phyloP scores from a whole-genome alignment of 1,140 invertebrate genomes.

The Penaeus japonicus region DNA sequence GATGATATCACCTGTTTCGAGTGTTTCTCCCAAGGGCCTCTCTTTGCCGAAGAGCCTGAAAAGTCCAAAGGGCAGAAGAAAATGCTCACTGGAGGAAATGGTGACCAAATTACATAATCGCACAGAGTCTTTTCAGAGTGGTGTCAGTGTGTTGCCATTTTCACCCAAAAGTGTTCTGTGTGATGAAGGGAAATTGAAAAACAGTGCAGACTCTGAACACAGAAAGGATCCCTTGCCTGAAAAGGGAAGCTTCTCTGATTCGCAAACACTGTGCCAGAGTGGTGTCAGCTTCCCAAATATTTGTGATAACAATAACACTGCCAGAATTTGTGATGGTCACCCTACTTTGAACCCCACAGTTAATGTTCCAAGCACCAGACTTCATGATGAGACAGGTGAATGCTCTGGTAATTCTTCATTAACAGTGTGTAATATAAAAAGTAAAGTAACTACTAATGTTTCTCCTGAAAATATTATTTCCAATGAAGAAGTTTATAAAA shows the following conservation, averaged over 20 bases:
- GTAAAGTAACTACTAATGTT: no score
- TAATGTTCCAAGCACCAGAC: background rate
- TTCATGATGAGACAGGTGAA: background rate
- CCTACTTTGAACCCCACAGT: background rate
- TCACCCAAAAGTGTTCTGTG: background rate
- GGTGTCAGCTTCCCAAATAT: background rate
- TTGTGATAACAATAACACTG: constrained; percentile 44
- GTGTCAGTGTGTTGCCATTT: constrained; percentile 10
- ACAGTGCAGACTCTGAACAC: background rate
- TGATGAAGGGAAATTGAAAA: background rate
- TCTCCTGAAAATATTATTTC: background rate
- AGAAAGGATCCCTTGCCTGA: background rate
- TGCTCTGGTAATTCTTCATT: background rate
- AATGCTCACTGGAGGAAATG: constrained; percentile 41
- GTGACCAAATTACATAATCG: constrained; percentile 27
- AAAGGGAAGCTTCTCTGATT: background rate
- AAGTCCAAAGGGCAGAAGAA: constrained; percentile 28
- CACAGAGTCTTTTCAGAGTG: background rate
- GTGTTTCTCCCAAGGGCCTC: background rate
- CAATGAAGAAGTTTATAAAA: background rate
- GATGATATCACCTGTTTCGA: background rate
- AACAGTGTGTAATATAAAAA: constrained; percentile 9
- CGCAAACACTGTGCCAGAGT: background rate
- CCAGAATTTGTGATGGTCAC: constrained; percentile 35
- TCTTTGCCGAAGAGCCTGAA: constrained; percentile 13